These are phyloP conservation scores for Epinephelus moara DNA, from an alignment of 2,113 vertebrate species.

Conservation along the genomic window DNA sequence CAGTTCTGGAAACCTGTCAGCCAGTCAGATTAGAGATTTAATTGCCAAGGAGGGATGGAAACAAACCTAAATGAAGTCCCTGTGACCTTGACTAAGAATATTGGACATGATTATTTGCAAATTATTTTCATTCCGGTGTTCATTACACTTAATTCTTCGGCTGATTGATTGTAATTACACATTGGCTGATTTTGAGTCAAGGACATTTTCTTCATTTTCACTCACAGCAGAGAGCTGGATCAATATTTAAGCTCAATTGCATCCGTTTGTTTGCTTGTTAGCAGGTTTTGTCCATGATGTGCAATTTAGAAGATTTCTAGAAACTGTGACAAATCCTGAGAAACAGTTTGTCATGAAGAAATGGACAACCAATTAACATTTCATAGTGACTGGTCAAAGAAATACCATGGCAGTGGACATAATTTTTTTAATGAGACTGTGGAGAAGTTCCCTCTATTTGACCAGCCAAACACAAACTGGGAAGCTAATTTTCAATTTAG, in stretches of 20 bases:
- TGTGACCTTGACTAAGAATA: neutral
- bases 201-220: neutral
- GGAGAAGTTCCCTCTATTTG: neutral
- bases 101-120: neutral
- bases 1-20: neutral
- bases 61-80: neutral
- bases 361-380: neutral
- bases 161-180: conserved; percentile 16
- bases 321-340: neutral
- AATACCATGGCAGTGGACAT: neutral
- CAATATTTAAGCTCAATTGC: neutral
- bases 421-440: no score
- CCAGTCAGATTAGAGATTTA: neutral
- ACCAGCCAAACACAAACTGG: neutral
- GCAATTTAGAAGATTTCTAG: neutral
- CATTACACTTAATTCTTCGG: neutral
- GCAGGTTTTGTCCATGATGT: neutral
- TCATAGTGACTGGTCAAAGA: neutral
- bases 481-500: neutral
- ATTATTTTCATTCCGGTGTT: neutral
- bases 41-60: neutral
- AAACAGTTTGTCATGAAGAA: neutral
- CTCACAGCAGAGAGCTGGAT: neutral
- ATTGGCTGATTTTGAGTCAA: neutral
- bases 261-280: neutral